Base-by-base conservation (phyloP, 2,113 vertebrate genomes). In the Sclerurus mexicanus region DNA sequence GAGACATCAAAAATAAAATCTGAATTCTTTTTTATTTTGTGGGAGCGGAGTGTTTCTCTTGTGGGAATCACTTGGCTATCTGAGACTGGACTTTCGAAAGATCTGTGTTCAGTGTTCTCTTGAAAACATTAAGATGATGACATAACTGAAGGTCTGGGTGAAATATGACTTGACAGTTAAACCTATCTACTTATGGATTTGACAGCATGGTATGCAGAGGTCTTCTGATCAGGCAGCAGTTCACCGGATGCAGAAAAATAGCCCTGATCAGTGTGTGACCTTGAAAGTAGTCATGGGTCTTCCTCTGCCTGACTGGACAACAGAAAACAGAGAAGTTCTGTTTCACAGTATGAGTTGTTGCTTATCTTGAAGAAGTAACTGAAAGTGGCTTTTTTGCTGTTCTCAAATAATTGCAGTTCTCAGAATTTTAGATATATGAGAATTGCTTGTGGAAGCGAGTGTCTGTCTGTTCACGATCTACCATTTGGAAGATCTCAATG, bases 241-340 rank as follows among this genome's bases (percentile, higher is more conserved):
- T 94, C 28, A 17, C 83, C 64, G 6, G 96, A 94, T 96, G 40
- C 60, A 87, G 93, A 82, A 87, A 92, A 95, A 89, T 72, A 89
- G 86, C 88, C 69, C 78, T 71, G 69, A 82, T 93, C 47, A 58
- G 14, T 25, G 44, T 33, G 49, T 96, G 96, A 96, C 96, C 96
- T 92, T 94, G 66, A 31, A 86, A 93, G 62, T 79, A 74, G 58
- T 81, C 69, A 66, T 27, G 52, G 46, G 53, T 50, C 80, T 88
- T 86, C 68, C 53, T 55, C 89, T 89, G 74, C 58, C 44, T 8
- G 18, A 28, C 18, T 5, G 83, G 33, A n/a, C 0, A 0, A 55
- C 68, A 80, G 77, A 72, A 85, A 93, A 96, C 94, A 96, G 94
- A 91, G 79, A 71, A 74, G 80, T 96, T 93, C 60, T 96, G 94